Evolutionary conservation across 2,888 invertebrate species (phyloP).

Genomic region (Halictus ligatus): DNA sequence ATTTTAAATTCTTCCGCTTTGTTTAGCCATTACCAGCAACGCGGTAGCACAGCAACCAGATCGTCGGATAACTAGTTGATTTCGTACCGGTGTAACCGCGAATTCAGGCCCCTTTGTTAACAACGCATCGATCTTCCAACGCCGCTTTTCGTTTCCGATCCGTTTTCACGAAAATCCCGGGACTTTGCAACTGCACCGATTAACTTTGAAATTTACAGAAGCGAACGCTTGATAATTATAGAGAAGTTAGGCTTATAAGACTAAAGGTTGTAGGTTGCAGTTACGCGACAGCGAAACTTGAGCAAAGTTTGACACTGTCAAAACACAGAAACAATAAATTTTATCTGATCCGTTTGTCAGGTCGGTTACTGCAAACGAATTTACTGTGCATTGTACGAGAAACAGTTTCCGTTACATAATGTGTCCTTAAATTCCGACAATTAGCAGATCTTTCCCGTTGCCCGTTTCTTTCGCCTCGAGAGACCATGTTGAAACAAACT

Average conservation of each 20-base stretch:
- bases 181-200: no score
- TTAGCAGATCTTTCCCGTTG: conserved; percentile 7
- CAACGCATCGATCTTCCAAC: neutral
- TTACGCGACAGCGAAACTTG: neutral
- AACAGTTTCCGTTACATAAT: conserved; percentile 29
- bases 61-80: neutral
- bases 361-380: neutral
- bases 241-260: no score
- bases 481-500: neutral
- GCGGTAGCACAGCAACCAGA: neutral
- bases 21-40: neutral
- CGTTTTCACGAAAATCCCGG: no score
- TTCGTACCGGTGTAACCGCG: neutral
- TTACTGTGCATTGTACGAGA: neutral
- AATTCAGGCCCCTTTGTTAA: neutral
- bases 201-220: no score
- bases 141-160: no score
- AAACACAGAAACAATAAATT: neutral
- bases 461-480: conserved; percentile 11
- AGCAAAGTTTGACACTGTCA: neutral
- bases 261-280: no score
- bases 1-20: neutral
- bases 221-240: no score
- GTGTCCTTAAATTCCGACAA: conserved; percentile 31
- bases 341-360: neutral